Base-by-base conservation (phyloP, 1,140 invertebrate species). In the Solenopsis invicta region DNA sequence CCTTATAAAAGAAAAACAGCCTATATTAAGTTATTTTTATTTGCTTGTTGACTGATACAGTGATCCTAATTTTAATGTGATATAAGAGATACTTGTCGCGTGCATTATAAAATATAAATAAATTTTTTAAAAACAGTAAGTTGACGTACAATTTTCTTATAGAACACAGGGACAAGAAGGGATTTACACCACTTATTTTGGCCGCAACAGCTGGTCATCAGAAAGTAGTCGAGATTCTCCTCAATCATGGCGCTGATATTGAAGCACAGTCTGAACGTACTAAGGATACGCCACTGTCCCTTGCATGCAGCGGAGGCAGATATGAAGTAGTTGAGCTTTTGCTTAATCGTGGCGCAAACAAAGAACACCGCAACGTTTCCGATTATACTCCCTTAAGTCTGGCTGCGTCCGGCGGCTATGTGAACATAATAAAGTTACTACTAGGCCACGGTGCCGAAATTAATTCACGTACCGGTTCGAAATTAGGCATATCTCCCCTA, bases 121-220 rank as follows among this genome's bases (percentile, higher is more conserved):
- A 41, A 72, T 8, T 75, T 54, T 52, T 41, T 6, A 37, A 41
- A n/a, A 21, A 4, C 12, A 56, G 24, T 3, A 37, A 74, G 10
- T n/a, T 75, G 12, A 69, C 13, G 0, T 54, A 13, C 16, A 8
- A 71, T 85, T 62, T 74, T 75, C 2, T 85, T 56, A 50, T 24
- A 96, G 98, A 99, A 95, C 99, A 99, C 95, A 96, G 99, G 6
- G 99, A 99, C 94, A 99, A 99, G 95, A 99, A 99, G 96, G 99
- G 99, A 48, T 99, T 99, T 94, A 99, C 99, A 0, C 99, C 99
- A 4, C 95, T 99, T 4, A 99, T 99, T 90, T 96, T 99, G 87
- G 99, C 99, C 48, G 99, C 99, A 13, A 99, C 99, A 13, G 99
- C 98, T 50, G 99, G 99, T 13, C 99, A 99, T 96, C 98, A 99